Evolutionary conservation across 2,797 vertebrate species (phyloP), one percentile per base, ranked within the genome.

Genomic region (Labeo calbasu): DNA sequence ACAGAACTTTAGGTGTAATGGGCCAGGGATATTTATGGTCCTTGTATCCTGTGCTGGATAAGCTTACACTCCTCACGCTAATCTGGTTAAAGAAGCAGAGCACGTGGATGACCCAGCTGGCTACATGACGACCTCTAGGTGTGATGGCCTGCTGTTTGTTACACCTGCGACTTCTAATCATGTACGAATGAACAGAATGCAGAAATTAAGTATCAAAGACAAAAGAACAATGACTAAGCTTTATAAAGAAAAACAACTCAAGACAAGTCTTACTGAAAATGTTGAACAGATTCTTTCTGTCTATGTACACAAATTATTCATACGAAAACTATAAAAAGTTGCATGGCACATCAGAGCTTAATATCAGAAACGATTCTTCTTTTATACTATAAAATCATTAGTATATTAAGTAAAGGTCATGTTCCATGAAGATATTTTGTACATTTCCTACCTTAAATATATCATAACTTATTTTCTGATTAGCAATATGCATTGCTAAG

Each of bases 1-100:
- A 51, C 82, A 6, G 46, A 79, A 81, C 81, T 9, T 84, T 32
- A 81, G n/a, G 82, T 87, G 84, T 91, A 92, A 93, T 90, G 88
- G 91, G 88, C 88, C 32, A 13, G 71, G 65, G 85, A 90, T 91
- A 87, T 90, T 57, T 55, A 86, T 84, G 79, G 19, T 13, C 80
- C 32, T 46, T 72, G 63, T 61, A 86, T 82, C 89, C 90, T 85
- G 88, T 88, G 79, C 86, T 85, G 28, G 79, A 79, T 89, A 89
- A 81, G 85, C 77, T 85, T 82, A 85, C 55, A 23, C 73, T 78
- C 65, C 69, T 57, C 57, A 71, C 21, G 80, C 55, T 61, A 76
- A 89, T 87, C 87, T 87, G 86, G 76, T 61, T 88, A 86, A 69
- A 87, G 61, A 82, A 40, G 11, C 32, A 32, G 70, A 72, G 10